Percentiles rank a stretch among this genome's conserved stretches.
These are phyloP conservation scores for Stenolophus ochropezus DNA, from an alignment of 2,888 invertebrate species.

Conservation along the genomic window DNA sequence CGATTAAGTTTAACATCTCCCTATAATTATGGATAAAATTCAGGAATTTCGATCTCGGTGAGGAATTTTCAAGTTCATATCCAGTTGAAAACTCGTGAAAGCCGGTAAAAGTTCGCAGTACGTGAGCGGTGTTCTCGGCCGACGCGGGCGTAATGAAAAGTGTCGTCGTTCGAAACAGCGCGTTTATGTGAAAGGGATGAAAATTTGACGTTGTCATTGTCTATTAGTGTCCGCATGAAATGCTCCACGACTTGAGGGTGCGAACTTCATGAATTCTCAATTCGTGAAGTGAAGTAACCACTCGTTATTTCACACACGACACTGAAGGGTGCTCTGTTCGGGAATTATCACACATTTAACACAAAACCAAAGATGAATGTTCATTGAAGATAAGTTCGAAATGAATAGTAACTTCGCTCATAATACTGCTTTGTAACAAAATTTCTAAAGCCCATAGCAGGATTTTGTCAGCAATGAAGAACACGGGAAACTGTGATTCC, in stretches of 20 bases:
- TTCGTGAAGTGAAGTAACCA: slow-evolving; percentile 7
- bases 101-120: not conserved
- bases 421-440: not conserved
- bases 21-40: not conserved
- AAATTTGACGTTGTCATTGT: slow-evolving; percentile 49
- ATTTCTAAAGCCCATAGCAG: too few relatives aligned
- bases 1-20: not conserved
- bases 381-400: too few relatives aligned
- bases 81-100: not conserved
- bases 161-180: slow-evolving; percentile 31
- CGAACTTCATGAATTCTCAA: slow-evolving; percentile 17
- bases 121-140: slow-evolving; percentile 12
- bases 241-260: slow-evolving; percentile 29
- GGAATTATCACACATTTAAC: not conserved
- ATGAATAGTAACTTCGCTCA: too few relatives aligned
- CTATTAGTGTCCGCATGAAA: slow-evolving; percentile 27
- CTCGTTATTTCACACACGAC: not conserved
- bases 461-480: too few relatives aligned
- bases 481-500: too few relatives aligned
- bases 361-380: not conserved
- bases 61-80: slow-evolving; percentile 3
- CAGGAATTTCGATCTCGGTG: not conserved
- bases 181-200: slow-evolving; percentile 50
- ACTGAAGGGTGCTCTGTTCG: not conserved
- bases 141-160: slow-evolving; percentile 24